phyloP scores from a whole-genome alignment of 2,888 invertebrate species.

The Hofmannophila pseudospretella region DNA sequence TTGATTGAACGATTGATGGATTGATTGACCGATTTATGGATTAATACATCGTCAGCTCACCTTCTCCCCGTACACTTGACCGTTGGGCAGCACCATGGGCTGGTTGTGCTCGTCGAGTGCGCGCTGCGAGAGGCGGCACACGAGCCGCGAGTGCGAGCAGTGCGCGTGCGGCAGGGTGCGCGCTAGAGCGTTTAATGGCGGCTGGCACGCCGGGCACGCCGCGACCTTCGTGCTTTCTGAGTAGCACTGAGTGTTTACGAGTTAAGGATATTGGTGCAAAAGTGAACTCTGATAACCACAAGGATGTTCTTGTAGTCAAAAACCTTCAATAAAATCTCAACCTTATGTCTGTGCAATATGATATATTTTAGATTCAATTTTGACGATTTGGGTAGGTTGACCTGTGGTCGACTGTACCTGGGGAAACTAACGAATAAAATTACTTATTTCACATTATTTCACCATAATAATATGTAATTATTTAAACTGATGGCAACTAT shows the following conservation, averaged over 20 bases:
- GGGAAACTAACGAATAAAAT: no score
- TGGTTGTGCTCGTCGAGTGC: conserved; percentile 98
- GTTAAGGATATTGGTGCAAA: conserved; percentile 34
- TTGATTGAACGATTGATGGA: background rate
- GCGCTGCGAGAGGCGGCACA: conserved; percentile 93
- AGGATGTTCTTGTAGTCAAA: no score
- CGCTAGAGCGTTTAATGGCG: conserved; percentile 91
- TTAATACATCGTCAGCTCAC: no score
- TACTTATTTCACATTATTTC: no score
- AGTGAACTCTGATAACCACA: background rate
- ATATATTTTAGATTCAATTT: no score
- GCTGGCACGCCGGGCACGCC: conserved; percentile 95
- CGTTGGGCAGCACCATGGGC: conserved; percentile 99
- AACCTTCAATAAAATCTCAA: no score
- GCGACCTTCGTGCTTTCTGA: conserved; percentile 84
- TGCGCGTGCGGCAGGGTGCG: conserved; percentile 94
- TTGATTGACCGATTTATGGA: no score
- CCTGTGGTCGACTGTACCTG: no score
- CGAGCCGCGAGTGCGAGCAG: conserved; percentile 95
- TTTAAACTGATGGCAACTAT: no score
- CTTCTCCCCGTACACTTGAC: conserved; percentile 96
- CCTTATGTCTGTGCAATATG: no score
- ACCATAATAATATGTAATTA: no score
- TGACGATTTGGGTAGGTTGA: no score
- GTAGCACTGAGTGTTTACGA: conserved; percentile 82